phyloP scores from a whole-genome alignment of 2,113 vertebrate species.

The Ctenodactylus gundi region DNA sequence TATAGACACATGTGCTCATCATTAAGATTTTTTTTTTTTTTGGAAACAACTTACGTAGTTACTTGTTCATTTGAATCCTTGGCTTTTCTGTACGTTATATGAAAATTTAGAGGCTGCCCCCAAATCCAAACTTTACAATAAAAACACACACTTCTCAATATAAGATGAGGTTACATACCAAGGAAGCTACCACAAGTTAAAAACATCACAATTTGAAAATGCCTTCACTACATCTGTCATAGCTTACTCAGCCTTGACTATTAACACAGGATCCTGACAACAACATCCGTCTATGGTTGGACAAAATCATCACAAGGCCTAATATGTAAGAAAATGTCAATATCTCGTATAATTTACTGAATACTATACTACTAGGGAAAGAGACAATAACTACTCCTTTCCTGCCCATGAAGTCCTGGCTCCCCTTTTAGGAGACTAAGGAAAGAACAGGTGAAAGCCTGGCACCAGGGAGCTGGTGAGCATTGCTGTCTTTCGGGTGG shows the following conservation, averaged over 20 bases:
- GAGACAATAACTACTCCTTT: fast-evolving
- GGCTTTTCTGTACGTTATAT: background rate
- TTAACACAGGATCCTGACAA: background rate
- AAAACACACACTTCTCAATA: background rate
- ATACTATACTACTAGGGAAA: background rate
- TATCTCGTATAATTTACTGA: background rate
- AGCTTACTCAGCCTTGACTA: background rate
- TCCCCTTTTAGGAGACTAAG: background rate
- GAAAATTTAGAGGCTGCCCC: background rate
- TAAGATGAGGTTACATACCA: background rate
- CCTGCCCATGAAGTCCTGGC: background rate
- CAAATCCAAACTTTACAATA: background rate
- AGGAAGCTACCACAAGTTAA: background rate
- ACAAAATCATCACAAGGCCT: background rate
- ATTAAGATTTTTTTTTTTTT: background rate
- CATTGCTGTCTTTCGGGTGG: too few relatives aligned
- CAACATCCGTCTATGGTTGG: background rate
- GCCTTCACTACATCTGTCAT: background rate
- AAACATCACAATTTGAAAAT: background rate
- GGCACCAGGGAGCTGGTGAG: background rate
- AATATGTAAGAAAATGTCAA: background rate
- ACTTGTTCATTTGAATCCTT: background rate
- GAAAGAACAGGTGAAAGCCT: background rate
- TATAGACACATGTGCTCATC: background rate
- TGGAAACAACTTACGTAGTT: background rate